Evolutionary conservation across 2,113 vertebrate genomes (phyloP).

Genomic region (Lutjanus erythropterus): DNA sequence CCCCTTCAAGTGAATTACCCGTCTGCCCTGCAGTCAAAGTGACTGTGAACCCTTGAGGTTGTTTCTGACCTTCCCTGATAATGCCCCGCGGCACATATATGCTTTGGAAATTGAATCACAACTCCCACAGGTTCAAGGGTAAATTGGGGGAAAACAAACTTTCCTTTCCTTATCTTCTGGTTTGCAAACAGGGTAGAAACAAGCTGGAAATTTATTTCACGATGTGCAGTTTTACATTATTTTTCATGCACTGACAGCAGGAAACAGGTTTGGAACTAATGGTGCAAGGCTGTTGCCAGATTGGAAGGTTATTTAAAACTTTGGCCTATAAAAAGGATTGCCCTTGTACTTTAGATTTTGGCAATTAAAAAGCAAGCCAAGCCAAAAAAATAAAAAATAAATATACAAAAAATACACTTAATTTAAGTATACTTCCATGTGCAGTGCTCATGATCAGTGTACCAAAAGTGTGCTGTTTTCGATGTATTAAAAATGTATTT

Average conservation of each 20-base stretch:
- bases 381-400: too few relatives aligned
- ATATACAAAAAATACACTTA: too few relatives aligned
- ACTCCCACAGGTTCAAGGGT: slow-evolving; percentile 78
- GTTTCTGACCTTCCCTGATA: slow-evolving; percentile 57
- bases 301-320: slow-evolving; percentile 16
- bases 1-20: slow-evolving; percentile 74
- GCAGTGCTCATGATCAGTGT: too few relatives aligned
- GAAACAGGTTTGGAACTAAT: not conserved
- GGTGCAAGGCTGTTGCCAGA: slow-evolving; percentile 1
- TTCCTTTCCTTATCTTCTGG: slow-evolving; percentile 43
- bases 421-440: too few relatives aligned
- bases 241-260: not conserved
- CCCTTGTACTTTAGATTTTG: slow-evolving; percentile 11
- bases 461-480: too few relatives aligned
- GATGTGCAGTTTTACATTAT: not conserved
- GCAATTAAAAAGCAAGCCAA: slow-evolving; percentile 19
- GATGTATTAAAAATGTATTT: too few relatives aligned
- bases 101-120: slow-evolving; percentile 84
- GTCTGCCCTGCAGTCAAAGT: slow-evolving; percentile 66
- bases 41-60: slow-evolving; percentile 36
- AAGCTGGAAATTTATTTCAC: slow-evolving; percentile 9
- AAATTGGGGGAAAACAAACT: slow-evolving; percentile 82
- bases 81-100: slow-evolving; percentile 62
- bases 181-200: slow-evolving; percentile 35
- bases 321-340: not conserved